A percentile compares a stretch with the other conserved stretches of the same genome.
Conservation (phyloP, 2,888 invertebrate genomes). For the Acronicta leporina region DNA sequence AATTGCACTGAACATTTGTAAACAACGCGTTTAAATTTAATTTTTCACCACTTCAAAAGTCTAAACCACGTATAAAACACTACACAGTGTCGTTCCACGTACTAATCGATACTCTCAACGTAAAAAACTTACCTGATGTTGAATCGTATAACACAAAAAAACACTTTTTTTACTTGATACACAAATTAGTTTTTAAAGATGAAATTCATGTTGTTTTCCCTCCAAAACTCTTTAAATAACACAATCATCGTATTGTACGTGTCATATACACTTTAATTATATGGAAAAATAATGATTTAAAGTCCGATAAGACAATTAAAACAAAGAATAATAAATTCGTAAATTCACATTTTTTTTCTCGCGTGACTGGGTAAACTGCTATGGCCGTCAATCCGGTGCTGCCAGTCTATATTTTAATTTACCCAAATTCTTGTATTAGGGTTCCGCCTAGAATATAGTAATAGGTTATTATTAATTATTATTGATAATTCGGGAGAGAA, state of each 20-base stretch:
- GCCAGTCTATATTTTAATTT: constrained; percentile 50
- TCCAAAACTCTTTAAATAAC: constrained; percentile 35
- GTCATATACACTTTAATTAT: constrained; percentile 16
- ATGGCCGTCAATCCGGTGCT: constrained; percentile 72
- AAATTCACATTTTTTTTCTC: constrained; percentile 74
- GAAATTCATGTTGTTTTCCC: constrained; percentile 42
- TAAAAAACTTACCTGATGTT: constrained; percentile 73
- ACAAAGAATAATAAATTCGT: constrained; percentile 55
- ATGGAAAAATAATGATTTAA: constrained; percentile 33
- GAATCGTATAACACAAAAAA: constrained; percentile 70
- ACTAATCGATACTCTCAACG: constrained; percentile 73
- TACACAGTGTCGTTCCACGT: constrained; percentile 50
- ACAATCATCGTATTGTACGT: constrained; percentile 17
- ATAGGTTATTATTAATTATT: too few relatives aligned
- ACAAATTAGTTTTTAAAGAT: constrained; percentile 57
- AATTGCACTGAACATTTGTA: constrained; percentile 44
- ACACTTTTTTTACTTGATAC: constrained; percentile 66
- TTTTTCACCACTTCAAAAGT: constrained; percentile 39
- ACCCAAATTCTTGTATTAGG: constrained; percentile 1
- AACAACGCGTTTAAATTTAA: constrained; percentile 51
- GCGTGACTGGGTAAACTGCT: constrained; percentile 70
- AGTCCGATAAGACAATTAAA: constrained; percentile 46
- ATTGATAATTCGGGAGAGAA: too few relatives aligned
- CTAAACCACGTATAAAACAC: constrained; percentile 47
- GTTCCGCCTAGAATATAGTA: not conserved